A percentile compares a stretch with the other conserved stretches of the same genome.
Evolutionary conservation across 1,140 invertebrate species (phyloP).

Genomic region (Drosophila erecta): DNA sequence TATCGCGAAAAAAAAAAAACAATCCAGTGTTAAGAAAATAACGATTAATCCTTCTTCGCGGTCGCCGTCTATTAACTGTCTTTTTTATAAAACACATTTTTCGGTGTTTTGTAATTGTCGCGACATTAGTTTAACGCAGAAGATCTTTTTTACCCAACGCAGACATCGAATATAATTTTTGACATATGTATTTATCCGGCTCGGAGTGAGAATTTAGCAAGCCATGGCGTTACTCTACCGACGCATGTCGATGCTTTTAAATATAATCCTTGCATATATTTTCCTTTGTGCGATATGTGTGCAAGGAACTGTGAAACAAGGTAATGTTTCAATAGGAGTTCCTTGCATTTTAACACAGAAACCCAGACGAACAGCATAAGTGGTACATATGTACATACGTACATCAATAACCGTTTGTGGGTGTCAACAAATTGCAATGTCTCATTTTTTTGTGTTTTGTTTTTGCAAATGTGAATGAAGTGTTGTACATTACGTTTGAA

Average conservation of each 20-base stretch:
- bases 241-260: constrained; percentile 49
- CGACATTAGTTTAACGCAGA: background rate
- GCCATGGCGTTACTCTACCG: constrained; percentile 44
- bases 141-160: constrained; percentile 19
- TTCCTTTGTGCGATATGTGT: constrained; percentile 42
- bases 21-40: constrained; percentile 29
- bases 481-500: background rate
- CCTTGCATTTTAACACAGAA: background rate
- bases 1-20: constrained; percentile 29
- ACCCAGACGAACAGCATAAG: constrained; percentile 4
- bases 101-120: constrained; percentile 9
- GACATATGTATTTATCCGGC: constrained; percentile 47
- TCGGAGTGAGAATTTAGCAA: constrained; percentile 48
- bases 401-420: constrained; percentile 23
- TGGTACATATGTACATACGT: constrained; percentile 18
- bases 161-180: constrained; percentile 37
- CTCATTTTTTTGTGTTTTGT: constrained; percentile 8
- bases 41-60: constrained; percentile 40
- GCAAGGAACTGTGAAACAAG: constrained; percentile 32
- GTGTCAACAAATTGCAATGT: constrained; percentile 39
- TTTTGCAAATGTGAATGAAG: constrained; percentile 26
- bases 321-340: constrained; percentile 2
- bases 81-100: constrained; percentile 17
- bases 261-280: constrained; percentile 31
- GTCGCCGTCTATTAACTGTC: constrained; percentile 31